phyloP scores from a whole-genome alignment of 92 coral and sea anemone species.

The Palythoa heliodiscus region DNA sequence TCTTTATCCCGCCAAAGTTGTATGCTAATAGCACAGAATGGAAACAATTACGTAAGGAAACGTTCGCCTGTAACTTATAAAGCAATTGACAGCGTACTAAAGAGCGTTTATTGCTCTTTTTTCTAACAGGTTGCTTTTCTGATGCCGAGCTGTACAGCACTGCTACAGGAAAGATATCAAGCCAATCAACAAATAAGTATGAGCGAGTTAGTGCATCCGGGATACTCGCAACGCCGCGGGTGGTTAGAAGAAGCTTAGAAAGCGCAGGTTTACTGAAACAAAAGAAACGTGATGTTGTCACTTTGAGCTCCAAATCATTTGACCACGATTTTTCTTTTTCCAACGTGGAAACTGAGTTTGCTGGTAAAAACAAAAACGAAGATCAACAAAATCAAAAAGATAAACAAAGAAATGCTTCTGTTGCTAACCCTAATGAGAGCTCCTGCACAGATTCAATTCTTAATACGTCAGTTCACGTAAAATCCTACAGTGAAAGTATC shows the following conservation, averaged over 20 bases:
- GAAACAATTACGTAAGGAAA: too few relatives aligned
- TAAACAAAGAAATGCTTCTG: neutral
- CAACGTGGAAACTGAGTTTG: neutral
- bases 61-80: too few relatives aligned
- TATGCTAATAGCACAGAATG: too few relatives aligned
- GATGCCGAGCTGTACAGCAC: conserved; percentile 28
- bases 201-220: conserved; percentile 11
- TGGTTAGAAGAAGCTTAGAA: conserved; percentile 27
- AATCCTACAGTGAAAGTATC: neutral
- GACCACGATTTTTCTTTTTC: neutral
- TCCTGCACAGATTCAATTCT: neutral
- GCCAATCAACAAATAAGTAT: neutral
- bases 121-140: conserved; percentile 46
- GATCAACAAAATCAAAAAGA: neutral
- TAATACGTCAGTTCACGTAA: neutral
- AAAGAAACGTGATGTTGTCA: neutral
- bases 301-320: conserved; percentile 15
- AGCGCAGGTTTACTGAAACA: conserved; percentile 9
- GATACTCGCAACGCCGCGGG: conserved; percentile 25
- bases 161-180: neutral
- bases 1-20: too few relatives aligned
- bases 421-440: neutral
- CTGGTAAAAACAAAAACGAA: neutral
- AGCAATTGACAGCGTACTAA: neutral
- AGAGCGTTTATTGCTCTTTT: neutral